phyloP scores from a whole-genome alignment of 2,797 vertebrate genomes.

The Hybognathus amarus region DNA sequence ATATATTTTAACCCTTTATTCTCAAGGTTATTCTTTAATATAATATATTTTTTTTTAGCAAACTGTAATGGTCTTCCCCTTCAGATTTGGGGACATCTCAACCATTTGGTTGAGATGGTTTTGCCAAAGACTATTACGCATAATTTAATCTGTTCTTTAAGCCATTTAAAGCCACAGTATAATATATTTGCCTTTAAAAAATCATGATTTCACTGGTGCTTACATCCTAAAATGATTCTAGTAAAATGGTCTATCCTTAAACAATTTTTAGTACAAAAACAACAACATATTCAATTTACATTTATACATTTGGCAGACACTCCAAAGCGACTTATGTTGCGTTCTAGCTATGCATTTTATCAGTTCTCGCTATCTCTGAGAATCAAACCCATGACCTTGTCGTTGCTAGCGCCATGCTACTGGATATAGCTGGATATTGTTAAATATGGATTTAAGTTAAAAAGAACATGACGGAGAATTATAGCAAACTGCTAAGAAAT shows the following conservation, averaged over 20 bases:
- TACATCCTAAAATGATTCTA: neutral
- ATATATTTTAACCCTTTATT: neutral
- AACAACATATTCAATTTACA: neutral
- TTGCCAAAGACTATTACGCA: neutral
- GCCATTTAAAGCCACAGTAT: neutral
- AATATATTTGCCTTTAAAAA: neutral
- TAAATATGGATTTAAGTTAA: neutral
- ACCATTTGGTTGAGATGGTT: neutral
- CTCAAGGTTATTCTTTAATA: neutral
- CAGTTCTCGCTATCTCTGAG: neutral
- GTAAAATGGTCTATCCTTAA: neutral
- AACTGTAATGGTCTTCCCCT: neutral
- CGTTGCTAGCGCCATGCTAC: too few relatives aligned
- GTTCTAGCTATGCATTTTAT: neutral
- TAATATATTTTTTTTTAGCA: neutral
- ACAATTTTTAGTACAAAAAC: neutral
- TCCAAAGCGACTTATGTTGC: too few relatives aligned
- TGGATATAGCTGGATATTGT: neutral
- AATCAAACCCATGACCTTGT: neutral
- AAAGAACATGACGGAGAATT: neutral
- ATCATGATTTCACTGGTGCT: neutral
- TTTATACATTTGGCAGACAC: neutral
- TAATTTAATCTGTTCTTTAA: neutral
- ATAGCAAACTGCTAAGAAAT: neutral
- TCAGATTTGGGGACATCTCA: neutral